These are phyloP conservation scores for Ellobium chinense DNA, from an alignment of 2,888 invertebrate species.

Conservation along the genomic window DNA sequence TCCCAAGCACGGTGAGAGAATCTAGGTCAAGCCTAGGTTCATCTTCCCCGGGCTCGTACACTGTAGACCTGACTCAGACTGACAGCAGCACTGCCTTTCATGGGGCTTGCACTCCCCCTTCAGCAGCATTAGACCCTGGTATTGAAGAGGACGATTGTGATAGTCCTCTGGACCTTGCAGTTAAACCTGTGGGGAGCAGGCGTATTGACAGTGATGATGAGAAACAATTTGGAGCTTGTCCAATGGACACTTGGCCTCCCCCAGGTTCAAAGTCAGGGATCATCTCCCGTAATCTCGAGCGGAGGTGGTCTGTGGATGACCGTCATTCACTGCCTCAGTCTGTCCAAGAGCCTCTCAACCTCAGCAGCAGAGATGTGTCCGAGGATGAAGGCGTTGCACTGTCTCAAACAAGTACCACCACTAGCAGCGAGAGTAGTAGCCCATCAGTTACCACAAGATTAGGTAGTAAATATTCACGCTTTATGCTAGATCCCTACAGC, in stretches of 20 bases:
- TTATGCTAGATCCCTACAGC: constrained; percentile 9
- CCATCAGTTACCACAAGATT: not conserved
- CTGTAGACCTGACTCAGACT: not conserved
- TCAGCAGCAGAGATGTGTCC: not conserved
- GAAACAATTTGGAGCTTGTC: not conserved
- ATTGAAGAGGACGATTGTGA: not conserved
- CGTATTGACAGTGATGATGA: not conserved
- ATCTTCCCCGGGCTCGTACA: not conserved
- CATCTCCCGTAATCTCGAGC: not conserved
- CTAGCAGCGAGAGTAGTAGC: not conserved
- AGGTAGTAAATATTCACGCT: constrained; percentile 1
- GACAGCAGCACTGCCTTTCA: not conserved
- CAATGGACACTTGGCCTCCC: constrained; percentile 37
- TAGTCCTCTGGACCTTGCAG: constrained; percentile 4
- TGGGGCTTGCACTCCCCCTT: not conserved
- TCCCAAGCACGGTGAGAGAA: constrained; percentile 26
- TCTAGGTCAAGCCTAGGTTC: constrained; percentile 11
- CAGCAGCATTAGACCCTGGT: not conserved
- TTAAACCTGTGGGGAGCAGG: not conserved
- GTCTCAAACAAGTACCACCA: not conserved
- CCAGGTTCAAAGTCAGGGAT: constrained; percentile 9
- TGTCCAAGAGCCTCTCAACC: constrained; percentile 14
- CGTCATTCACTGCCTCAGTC: not conserved
- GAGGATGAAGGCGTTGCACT: not conserved
- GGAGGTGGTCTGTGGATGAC: constrained; percentile 41